Evolutionary conservation across 2,888 invertebrate species (phyloP).

Genomic region (Xestoiulus laeticollis): DNA sequence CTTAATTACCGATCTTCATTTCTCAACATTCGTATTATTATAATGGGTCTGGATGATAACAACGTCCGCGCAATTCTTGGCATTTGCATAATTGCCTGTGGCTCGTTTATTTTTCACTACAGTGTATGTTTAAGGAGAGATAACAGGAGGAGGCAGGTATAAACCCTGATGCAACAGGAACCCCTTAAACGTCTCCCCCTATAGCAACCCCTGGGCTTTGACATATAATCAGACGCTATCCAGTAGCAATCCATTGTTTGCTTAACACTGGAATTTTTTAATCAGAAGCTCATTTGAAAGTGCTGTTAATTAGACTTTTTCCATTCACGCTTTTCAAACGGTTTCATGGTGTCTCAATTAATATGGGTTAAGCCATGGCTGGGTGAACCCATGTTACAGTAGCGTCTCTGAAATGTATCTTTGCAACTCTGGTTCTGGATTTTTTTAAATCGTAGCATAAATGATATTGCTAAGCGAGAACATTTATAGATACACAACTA

Average conservation of each 20-base stretch:
- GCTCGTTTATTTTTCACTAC: not conserved
- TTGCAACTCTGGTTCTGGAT: too few species aligned
- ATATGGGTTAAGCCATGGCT: not conserved
- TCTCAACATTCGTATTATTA: not conserved
- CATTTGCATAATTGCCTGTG: constrained; percentile 28
- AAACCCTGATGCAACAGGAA: not conserved
- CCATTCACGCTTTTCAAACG: not conserved
- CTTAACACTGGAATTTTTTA: constrained; percentile 20
- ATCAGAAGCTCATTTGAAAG: constrained; percentile 6
- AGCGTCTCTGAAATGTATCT: too few species aligned
- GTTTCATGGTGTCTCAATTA: not conserved
- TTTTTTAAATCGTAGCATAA: too few species aligned
- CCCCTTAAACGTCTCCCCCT: not conserved
- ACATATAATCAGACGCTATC: constrained; percentile 18
- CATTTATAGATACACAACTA: too few species aligned
- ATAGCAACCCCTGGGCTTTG: not conserved
- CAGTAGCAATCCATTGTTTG: constrained; percentile 23
- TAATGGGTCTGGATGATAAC: not conserved
- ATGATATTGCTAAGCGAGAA: too few species aligned
- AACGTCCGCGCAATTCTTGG: not conserved
- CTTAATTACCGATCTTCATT: not conserved
- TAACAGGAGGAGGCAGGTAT: not conserved
- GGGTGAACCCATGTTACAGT: too few species aligned
- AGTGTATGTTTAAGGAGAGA: constrained; percentile 7
- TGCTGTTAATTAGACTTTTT: not conserved